Conservation (phyloP, 2,888 invertebrate genomes). For the Pheosia gnoma region DNA sequence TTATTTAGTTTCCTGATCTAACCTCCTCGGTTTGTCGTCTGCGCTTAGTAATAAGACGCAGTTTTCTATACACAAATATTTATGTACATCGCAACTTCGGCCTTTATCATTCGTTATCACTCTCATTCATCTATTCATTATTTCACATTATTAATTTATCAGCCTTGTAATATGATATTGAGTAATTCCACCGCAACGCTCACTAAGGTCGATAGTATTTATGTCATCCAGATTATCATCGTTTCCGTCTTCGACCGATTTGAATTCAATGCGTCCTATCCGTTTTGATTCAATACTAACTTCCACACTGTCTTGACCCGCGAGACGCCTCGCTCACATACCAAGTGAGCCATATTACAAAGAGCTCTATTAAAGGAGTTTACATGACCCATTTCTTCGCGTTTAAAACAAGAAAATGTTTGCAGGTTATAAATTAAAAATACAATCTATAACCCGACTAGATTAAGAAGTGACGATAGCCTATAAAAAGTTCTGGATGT, state of each 20-base stretch:
- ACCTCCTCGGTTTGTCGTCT: neutral
- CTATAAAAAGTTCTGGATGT: slow-evolving; percentile 44
- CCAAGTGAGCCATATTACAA: slow-evolving; percentile 22
- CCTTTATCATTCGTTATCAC: neutral
- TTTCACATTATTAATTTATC: slow-evolving; percentile 2
- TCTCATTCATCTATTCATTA: neutral
- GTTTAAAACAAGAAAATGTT: neutral
- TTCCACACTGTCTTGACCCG: slow-evolving; percentile 37
- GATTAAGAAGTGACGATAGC: slow-evolving; percentile 17
- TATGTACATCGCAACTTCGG: neutral
- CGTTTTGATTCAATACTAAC: slow-evolving; percentile 29
- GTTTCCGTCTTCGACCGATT: slow-evolving; percentile 47
- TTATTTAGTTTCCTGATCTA: too few relatives aligned
- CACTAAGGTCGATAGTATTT: slow-evolving; percentile 42
- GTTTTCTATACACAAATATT: neutral
- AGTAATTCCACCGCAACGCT: slow-evolving; percentile 20
- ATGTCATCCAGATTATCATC: slow-evolving; percentile 41
- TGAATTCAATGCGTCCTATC: slow-evolving; percentile 48
- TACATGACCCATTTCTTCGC: slow-evolving; percentile 22
- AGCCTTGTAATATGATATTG: slow-evolving; percentile 11
- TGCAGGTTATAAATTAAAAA: too few relatives aligned
- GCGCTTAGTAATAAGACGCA: neutral
- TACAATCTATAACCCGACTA: slow-evolving; percentile 12
- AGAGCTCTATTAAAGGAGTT: neutral
- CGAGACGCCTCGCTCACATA: slow-evolving; percentile 32